Percentiles rank a stretch among this genome's conserved stretches.
phyloP scores from a whole-genome alignment of 2,888 invertebrate genomes.

The Perizoma affinitatum region DNA sequence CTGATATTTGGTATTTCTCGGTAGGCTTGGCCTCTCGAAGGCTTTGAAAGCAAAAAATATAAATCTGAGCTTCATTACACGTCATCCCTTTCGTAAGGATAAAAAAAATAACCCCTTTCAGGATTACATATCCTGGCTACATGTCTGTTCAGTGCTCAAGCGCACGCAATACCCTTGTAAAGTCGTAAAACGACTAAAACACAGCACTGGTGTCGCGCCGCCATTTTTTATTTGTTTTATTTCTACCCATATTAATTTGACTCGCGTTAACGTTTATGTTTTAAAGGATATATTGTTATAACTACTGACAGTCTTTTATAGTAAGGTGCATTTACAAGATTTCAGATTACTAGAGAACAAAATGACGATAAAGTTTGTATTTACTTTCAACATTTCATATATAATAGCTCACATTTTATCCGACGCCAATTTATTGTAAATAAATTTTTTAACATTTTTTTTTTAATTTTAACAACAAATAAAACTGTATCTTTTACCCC shows the following conservation, averaged over 20 bases:
- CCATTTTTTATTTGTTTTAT: constrained; percentile 54
- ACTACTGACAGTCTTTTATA: constrained; percentile 2
- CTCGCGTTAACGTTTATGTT: constrained; percentile 44
- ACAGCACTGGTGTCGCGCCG: constrained; percentile 55
- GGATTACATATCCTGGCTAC: constrained; percentile 1
- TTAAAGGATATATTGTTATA: constrained; percentile 41
- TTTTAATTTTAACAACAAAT: no score
- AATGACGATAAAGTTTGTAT: neutral
- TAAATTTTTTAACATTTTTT: no score
- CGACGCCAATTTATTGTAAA: neutral
- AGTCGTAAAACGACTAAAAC: constrained; percentile 46
- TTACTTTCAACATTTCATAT: no score
- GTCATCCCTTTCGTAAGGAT: no score
- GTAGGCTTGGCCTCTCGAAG: no score
- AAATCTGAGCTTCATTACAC: no score
- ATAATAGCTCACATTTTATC: neutral
- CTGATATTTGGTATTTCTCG: no score
- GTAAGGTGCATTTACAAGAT: constrained; percentile 6
- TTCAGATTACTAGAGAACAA: neutral
- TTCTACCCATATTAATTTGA: constrained; percentile 43
- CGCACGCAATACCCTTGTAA: constrained; percentile 46
- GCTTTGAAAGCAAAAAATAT: no score
- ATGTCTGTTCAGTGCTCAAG: constrained; percentile 16
- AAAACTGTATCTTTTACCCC: no score
- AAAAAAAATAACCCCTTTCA: no score